Base-by-base conservation (phyloP, 2,888 invertebrate genomes). In the Globia sparganii region DNA sequence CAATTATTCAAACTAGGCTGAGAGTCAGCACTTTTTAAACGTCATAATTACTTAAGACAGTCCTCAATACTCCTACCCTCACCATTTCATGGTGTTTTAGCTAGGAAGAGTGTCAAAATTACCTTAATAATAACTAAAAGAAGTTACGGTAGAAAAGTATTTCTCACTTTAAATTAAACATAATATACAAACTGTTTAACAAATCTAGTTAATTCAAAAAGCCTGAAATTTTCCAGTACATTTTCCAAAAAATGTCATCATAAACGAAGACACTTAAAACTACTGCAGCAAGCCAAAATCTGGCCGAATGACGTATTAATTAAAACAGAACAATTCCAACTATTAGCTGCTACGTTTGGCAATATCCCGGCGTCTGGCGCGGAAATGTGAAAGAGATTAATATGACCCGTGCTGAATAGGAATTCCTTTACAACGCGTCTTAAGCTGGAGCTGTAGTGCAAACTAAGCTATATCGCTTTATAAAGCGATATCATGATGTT, bases 361-460 rank as follows among this genome's bases (percentile, higher is more conserved):
- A 93, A 92, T 93, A 93, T 91, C 90, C 89, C 89, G 84, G 85
- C 89, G 83, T 88, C 83, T 87, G 89, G 90, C 88, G 91, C 91
- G 91, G 92, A 93, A 94, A 95, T 93, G 94, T 91, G 93, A 94
- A 94, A 94, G 93, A 94, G 94, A 95, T 94, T 94, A 94, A 95
- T 95, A 94, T 93, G 93, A 93, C 91, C 92, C 91, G 91, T 89
- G 87, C 88, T 84, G 93, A 91, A 91, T 92, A 90, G 92, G 92
- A 92, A 95, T 95, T 94, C 94, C 95, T 94, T 92, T 90, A 90
- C 90, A 91, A 94, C 93, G 92, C 93, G 91, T 85, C 85, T 87
- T 67, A 85, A 80, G 91, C 21, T 49, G 58, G 67, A 4, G 25
- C 8, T 62, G 78, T 86, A 91, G 40, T 83, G 73, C 0, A 37